Evolutionary conservation across 2,797 vertebrate species (phyloP).

Genomic region (Myotis daubentonii): DNA sequence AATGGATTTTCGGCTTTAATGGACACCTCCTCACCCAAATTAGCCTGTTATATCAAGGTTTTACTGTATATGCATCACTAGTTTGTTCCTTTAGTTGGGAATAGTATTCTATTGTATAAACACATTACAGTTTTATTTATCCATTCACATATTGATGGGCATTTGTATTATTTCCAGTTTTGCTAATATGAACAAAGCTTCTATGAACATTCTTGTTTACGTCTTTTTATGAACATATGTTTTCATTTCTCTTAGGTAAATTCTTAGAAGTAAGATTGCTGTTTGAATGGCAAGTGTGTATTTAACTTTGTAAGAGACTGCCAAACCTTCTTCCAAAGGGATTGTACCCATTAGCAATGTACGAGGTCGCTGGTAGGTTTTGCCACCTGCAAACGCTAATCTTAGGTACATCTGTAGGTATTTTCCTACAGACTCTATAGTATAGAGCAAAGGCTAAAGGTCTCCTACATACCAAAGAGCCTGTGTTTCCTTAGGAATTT

Average conservation of each 20-base stretch:
- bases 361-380: neutral
- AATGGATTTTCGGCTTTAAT: neutral
- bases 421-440: neutral
- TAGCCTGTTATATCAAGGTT: neutral
- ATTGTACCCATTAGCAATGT: neutral
- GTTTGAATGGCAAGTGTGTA: neutral
- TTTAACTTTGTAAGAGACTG: neutral
- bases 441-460: neutral
- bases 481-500: neutral
- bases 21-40: neutral
- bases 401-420: neutral
- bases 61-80: neutral
- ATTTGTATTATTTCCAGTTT: slow-evolving; percentile 22
- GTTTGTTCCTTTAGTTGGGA: slow-evolving; percentile 1
- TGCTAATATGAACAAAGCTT: neutral
- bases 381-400: neutral
- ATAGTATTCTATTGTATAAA: neutral
- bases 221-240: neutral
- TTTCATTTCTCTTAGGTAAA: neutral
- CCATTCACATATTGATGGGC: neutral
- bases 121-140: neutral
- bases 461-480: too few relatives aligned
- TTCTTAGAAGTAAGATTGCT: neutral
- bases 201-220: neutral
- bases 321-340: neutral